These are phyloP conservation scores for Paraescarpia echinospica DNA, from an alignment of 1,140 invertebrate species.

Conservation along the genomic window DNA sequence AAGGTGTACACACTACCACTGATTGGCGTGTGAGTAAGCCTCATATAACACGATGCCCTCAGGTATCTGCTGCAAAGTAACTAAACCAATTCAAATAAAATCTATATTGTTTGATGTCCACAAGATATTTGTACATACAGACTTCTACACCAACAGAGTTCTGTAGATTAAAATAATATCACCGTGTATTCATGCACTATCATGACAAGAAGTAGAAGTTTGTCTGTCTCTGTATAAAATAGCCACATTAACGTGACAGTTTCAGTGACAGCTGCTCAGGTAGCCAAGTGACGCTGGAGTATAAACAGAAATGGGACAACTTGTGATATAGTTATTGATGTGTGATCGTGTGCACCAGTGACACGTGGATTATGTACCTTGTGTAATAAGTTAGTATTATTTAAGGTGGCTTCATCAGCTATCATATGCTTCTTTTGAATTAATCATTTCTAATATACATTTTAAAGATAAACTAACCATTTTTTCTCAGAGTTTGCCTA, in stretches of 20 bases:
- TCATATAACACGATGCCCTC: not conserved
- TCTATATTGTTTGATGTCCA: not conserved
- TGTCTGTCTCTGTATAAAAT: no score
- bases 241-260: no score
- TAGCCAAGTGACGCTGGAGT: not conserved
- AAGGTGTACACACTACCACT: constrained; percentile 51
- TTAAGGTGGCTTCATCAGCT: no score
- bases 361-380: no score
- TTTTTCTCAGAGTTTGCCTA: no score
- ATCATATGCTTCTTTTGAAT: no score
- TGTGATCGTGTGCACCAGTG: not conserved
- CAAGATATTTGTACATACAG: not conserved
- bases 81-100: not conserved
- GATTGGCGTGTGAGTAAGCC: constrained; percentile 53
- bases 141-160: not conserved
- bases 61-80: not conserved
- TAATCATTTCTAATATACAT: no score
- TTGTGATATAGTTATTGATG: not conserved
- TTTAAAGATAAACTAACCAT: no score
- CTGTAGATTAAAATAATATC: not conserved
- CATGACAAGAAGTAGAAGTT: not conserved
- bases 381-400: no score
- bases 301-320: not conserved
- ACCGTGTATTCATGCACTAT: not conserved
- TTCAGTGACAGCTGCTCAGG: no score